Conservation (phyloP, 2,888 invertebrate species). For the Sinopyrophorus schimmeli region DNA sequence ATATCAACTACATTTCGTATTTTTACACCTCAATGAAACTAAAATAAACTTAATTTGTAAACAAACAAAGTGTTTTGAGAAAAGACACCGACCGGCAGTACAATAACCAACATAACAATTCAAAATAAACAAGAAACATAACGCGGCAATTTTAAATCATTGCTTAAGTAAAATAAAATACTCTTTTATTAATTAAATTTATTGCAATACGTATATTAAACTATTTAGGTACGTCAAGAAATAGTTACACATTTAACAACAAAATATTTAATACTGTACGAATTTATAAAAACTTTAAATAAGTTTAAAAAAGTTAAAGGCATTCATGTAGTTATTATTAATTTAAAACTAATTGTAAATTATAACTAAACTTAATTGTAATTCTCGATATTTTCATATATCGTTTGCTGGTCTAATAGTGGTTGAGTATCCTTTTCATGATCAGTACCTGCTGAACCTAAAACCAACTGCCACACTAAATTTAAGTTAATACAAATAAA, state of each 20-base stretch:
- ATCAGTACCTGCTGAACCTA: conserved; percentile 16
- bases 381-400: too few species aligned
- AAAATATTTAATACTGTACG: conserved; percentile 13
- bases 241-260: conserved; percentile 4
- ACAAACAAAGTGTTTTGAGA: conserved; percentile 21
- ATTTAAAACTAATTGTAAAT: too few species aligned
- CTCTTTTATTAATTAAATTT: too few species aligned
- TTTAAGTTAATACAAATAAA: conserved; percentile 9
- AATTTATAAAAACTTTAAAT: conserved; percentile 10
- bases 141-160: too few species aligned
- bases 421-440: conserved; percentile 12
- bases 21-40: conserved; percentile 24
- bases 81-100: too few species aligned
- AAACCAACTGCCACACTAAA: conserved; percentile 26
- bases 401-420: conserved; percentile 18
- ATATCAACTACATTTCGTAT: conserved; percentile 22
- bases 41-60: conserved; percentile 25
- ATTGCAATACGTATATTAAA: too few species aligned
- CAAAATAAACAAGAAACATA: too few species aligned
- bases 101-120: conserved; percentile 4
- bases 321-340: too few species aligned
- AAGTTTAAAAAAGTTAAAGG: too few species aligned
- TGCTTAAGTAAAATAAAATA: too few species aligned
- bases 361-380: too few species aligned
- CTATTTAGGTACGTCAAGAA: too few species aligned